Evolutionary conservation across 2,888 invertebrate species (phyloP), one percentile per base, ranked within the genome.

Genomic region (Leptothorax acervorum): DNA sequence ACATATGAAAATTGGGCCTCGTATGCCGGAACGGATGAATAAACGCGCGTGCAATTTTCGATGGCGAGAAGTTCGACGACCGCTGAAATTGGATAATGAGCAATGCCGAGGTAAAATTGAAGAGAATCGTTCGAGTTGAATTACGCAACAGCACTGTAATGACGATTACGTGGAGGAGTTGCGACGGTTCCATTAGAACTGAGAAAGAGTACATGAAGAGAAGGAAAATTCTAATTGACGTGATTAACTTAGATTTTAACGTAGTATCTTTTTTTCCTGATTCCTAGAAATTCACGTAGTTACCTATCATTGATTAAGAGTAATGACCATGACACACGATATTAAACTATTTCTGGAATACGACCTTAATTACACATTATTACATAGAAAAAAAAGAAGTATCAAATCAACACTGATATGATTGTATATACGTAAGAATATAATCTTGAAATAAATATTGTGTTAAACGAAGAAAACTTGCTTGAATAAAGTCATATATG

Each of bases 1-100:
- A 15, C 45, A 60, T 70, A 35, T 35, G 70, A 79, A 48, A 79
- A 81, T 81, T 28, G 39, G 15, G 28, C 48, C 73, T 12, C 42
- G 60, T 74, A 31, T 31, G n/a, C 39, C 62, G 81, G 62, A 57
- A 28, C 51, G 35, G 51, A 39, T 51, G 53, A 53, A 74, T 51
- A 81, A 85, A 70, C 55, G 63, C 53, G 51, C 53, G 55, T 18
- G 79, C 31, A 57, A 71, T 57, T 65, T 35, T 51, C 28, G 9
- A 28, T 39, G 74, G 51, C 66, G 74, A 82, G 70, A 88, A 75
- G 90, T 90, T 90, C 91, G 85, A 88, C 35, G 90, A 86, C 91
- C 89, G 88, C 70, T 73, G 79, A 74, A 85, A 90, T 83, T 88
- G 84, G 83, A 81, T 88, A 90, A 90, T 79, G 68, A 82, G 84